These are phyloP conservation scores for Pterostichus madidus DNA, from an alignment of 2,888 invertebrate genomes.

Conservation along the genomic window DNA sequence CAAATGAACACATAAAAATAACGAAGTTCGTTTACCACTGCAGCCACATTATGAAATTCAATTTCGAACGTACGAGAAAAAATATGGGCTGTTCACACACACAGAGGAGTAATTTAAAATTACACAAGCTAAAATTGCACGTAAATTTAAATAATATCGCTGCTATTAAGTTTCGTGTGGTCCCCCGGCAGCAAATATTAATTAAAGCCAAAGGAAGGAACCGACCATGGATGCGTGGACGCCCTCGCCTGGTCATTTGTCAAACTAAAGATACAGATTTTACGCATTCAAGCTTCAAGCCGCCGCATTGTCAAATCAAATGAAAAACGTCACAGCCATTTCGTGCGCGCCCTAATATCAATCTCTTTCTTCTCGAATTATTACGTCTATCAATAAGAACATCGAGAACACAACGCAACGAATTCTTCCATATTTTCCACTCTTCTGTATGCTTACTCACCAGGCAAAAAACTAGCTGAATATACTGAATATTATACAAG, in stretches of 20 bases:
- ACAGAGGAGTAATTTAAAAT: conserved; percentile 64
- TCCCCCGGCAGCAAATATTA: conserved; percentile 51
- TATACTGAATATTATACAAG: too few relatives aligned
- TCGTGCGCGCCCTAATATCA: conserved; percentile 12
- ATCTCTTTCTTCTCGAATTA: conserved; percentile 35
- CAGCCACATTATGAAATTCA: conserved; percentile 66
- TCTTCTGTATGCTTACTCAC: too few relatives aligned
- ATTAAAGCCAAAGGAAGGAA: conserved; percentile 44
- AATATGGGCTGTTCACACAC: conserved; percentile 60
- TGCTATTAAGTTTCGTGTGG: conserved; percentile 57
- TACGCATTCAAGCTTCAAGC: conserved; percentile 13
- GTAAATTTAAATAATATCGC: conserved; percentile 64
- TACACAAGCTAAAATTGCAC: conserved; percentile 63
- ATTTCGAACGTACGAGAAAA: conserved; percentile 65
- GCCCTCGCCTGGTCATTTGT: conserved; percentile 8
- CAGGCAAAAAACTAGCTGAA: too few relatives aligned
- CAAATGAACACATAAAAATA: conserved; percentile 67
- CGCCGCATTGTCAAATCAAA: conserved; percentile 9
- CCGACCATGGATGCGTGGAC: neutral
- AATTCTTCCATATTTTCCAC: too few relatives aligned
- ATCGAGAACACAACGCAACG: neutral
- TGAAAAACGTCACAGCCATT: conserved; percentile 10
- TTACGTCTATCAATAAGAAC: conserved; percentile 28
- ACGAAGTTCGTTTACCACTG: conserved; percentile 65
- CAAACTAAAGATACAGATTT: conserved; percentile 21